Conservation (phyloP, 2,797 vertebrate species). For the Brachyrhaphis roseni region DNA sequence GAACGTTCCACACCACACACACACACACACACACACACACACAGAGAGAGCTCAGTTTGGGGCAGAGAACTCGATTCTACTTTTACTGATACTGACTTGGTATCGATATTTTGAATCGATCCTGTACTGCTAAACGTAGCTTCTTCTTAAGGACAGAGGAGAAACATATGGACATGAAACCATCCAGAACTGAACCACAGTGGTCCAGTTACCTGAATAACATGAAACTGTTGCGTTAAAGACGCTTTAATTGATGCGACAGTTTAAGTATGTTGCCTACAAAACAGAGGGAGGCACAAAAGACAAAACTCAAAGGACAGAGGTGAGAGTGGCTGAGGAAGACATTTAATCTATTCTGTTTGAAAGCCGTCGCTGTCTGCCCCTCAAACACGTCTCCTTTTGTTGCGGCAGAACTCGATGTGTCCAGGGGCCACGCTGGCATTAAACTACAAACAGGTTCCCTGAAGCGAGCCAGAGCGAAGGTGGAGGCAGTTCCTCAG, state of each 20-base stretch:
- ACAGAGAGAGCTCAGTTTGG: background rate
- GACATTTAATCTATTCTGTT: slow-evolving; percentile 69
- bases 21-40: background rate
- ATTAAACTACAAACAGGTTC: slow-evolving; percentile 65
- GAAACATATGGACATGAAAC: background rate
- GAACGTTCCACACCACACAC: background rate
- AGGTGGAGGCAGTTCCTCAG: slow-evolving; percentile 34
- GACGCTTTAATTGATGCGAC: background rate
- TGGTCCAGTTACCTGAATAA: too few species aligned
- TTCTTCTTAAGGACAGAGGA: too few species aligned
- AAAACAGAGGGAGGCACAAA: background rate
- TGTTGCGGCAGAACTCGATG: slow-evolving; percentile 56
- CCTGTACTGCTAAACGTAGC: too few species aligned
- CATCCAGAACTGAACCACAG: background rate
- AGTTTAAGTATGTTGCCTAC: background rate
- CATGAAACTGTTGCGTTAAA: background rate
- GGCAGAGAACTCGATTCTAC: background rate
- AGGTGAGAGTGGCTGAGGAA: slow-evolving; percentile 54
- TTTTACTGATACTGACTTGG: too few species aligned
- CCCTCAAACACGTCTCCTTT: slow-evolving; percentile 35
- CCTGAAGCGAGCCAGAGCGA: slow-evolving; percentile 51
- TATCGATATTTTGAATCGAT: too few species aligned
- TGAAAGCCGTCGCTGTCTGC: slow-evolving; percentile 49
- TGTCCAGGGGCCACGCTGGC: slow-evolving; percentile 65
- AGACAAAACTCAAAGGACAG: slow-evolving; percentile 51